These are phyloP conservation scores for Aphodius sticticus DNA, from an alignment of 2,888 invertebrate genomes.

Conservation along the genomic window DNA sequence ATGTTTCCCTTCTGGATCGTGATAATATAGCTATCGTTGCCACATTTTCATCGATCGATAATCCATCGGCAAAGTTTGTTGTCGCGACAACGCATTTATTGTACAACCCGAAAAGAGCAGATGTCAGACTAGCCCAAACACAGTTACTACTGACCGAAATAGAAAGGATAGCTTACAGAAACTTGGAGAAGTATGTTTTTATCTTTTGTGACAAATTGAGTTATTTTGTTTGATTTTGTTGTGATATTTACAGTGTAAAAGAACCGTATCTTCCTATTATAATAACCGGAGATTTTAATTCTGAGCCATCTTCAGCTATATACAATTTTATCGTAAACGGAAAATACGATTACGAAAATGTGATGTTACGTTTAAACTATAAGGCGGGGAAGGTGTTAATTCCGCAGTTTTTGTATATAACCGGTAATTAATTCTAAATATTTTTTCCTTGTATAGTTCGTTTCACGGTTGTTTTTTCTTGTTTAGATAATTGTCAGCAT, in stretches of 20 bases:
- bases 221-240: constrained; percentile 20
- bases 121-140: constrained; percentile 89
- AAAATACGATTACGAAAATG: constrained; percentile 61
- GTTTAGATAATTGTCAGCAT: constrained; percentile 56
- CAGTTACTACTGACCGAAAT: constrained; percentile 86
- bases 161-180: constrained; percentile 73
- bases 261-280: constrained; percentile 76
- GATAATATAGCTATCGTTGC: constrained; percentile 89
- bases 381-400: constrained; percentile 31
- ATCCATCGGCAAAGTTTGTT: constrained; percentile 67
- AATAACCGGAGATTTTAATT: constrained; percentile 93
- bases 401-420: constrained; percentile 52
- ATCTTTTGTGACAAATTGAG: neutral
- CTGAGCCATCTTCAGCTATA: constrained; percentile 76
- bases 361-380: constrained; percentile 33
- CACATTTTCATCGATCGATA: constrained; percentile 69
- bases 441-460: neutral
- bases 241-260: constrained; percentile 19
- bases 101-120: constrained; percentile 89
- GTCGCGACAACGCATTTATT: constrained; percentile 94
- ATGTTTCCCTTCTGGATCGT: constrained; percentile 74
- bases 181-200: constrained; percentile 28
- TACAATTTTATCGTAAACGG: constrained; percentile 75
- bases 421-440: constrained; percentile 52
- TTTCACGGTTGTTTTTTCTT: constrained; percentile 25